A percentile compares a stretch with the other conserved stretches of the same genome.
These are phyloP conservation scores for Gastracanthus pulcherrimus DNA, from an alignment of 2,888 invertebrate species.

Conservation along the genomic window DNA sequence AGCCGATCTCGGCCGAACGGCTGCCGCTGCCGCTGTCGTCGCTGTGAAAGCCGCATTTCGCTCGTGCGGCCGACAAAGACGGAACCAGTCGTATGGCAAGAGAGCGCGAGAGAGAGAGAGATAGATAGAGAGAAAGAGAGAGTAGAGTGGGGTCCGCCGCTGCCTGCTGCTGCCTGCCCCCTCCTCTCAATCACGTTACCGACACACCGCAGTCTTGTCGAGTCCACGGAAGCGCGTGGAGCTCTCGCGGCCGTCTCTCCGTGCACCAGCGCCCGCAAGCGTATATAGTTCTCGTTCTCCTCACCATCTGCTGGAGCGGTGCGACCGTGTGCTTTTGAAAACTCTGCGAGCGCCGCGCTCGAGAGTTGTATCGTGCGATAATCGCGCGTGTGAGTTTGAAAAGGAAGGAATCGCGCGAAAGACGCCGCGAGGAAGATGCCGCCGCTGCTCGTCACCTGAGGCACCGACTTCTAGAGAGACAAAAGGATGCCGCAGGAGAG, in stretches of 20 bases:
- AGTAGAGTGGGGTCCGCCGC: not conserved
- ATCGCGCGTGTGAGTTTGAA: too few species aligned
- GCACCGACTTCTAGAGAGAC: too few species aligned
- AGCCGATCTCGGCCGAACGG: not conserved
- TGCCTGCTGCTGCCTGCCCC: not conserved
- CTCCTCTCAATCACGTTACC: conserved; percentile 25
- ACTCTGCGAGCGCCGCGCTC: too few species aligned
- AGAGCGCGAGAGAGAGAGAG: not conserved
- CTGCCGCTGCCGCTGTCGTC: not conserved
- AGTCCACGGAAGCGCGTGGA: conserved; percentile 52
- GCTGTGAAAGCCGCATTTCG: not conserved
- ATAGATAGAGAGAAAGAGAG: not conserved
- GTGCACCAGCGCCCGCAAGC: not conserved
- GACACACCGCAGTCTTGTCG: conserved; percentile 45
- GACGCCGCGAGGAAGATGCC: not conserved
- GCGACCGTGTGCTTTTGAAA: too few species aligned
- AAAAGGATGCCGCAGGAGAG: too few species aligned
- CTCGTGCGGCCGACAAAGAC: conserved; percentile 2
- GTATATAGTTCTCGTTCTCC: too few species aligned
- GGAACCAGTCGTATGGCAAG: too few species aligned
- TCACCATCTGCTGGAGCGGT: too few species aligned
- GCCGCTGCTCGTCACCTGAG: not conserved
- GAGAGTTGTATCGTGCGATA: too few species aligned
- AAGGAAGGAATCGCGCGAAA: too few species aligned
- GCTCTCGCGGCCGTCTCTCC: conserved; percentile 4